Percentiles rank a stretch among this genome's conserved stretches.
phyloP scores from a whole-genome alignment of 2,797 vertebrate genomes.

The Hoplostethus mediterraneus region DNA sequence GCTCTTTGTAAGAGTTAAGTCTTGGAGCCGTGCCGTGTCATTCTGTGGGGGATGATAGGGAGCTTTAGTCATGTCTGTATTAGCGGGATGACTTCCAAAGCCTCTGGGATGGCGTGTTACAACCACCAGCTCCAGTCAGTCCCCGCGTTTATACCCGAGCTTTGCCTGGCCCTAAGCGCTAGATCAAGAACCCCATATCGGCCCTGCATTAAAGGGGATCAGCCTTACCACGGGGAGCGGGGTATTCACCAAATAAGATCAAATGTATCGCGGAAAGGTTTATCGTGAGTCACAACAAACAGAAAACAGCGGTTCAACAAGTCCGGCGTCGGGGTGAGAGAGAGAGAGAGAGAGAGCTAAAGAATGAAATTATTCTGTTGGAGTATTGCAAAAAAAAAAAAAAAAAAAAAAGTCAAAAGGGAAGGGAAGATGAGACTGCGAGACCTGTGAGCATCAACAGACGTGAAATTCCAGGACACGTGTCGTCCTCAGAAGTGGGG shows the following conservation, averaged over 20 bases:
- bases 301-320: constrained; percentile 37
- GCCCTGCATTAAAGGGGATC: constrained; percentile 79
- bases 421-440: constrained; percentile 51
- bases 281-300: constrained; percentile 63
- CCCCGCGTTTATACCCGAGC: constrained; percentile 63
- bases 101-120: constrained; percentile 79
- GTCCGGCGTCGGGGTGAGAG: constrained; percentile 34
- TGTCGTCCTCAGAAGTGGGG: constrained; percentile 72
- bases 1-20: constrained; percentile 85
- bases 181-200: constrained; percentile 81
- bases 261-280: constrained; percentile 61
- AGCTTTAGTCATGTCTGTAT: constrained; percentile 87
- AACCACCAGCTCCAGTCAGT: constrained; percentile 76
- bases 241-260: constrained; percentile 71
- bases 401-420: constrained; percentile 34
- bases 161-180: constrained; percentile 75
- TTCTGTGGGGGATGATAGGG: constrained; percentile 83
- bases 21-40: constrained; percentile 82
- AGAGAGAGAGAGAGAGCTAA: constrained; percentile 32
- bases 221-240: constrained; percentile 69
- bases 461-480: constrained; percentile 67
- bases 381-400: constrained; percentile 38
- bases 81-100: constrained; percentile 84
- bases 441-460: constrained; percentile 63
- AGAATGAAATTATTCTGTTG: constrained; percentile 28